Evolutionary conservation across 1,140 invertebrate species (phyloP).

Genomic region (Aphidius gifuensis): DNA sequence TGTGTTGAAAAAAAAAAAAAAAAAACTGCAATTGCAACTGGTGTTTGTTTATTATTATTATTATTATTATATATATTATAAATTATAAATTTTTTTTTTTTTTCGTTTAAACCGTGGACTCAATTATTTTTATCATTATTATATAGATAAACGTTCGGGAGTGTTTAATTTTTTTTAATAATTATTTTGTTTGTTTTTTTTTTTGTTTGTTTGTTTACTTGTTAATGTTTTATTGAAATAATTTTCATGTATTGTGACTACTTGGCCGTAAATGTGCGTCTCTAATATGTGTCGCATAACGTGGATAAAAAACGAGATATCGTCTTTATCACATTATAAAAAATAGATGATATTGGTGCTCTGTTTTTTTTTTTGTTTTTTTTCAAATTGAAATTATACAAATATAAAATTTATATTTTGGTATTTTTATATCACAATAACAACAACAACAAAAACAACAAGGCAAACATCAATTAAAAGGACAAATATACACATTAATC

Average conservation of each 20-base stretch:
- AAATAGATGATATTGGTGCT: conserved; percentile 19
- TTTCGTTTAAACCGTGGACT: too few relatives aligned
- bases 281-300: conserved; percentile 22
- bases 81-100: too few relatives aligned
- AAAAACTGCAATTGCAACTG: too few relatives aligned
- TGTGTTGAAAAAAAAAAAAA: background rate
- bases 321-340: conserved; percentile 8
- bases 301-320: conserved; percentile 20
- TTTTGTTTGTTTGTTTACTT: conserved; percentile 3
- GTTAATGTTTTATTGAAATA: background rate
- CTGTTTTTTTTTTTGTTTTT: background rate
- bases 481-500: background rate
- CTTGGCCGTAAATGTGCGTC: conserved; percentile 10
- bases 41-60: too few relatives aligned
- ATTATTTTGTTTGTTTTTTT: conserved; percentile 1
- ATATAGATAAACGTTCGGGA: background rate
- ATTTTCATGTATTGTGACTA: conserved; percentile 5
- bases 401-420: too few relatives aligned
- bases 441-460: conserved; percentile 3
- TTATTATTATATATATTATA: too few relatives aligned
- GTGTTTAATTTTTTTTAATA: conserved; percentile 1
- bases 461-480: background rate
- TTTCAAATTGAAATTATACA: background rate
- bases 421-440: background rate
- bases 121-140: too few relatives aligned